Percentiles rank a stretch among this genome's conserved stretches.
phyloP scores from a whole-genome alignment of 2,113 vertebrate species.

The Brienomyrus longianalis region DNA sequence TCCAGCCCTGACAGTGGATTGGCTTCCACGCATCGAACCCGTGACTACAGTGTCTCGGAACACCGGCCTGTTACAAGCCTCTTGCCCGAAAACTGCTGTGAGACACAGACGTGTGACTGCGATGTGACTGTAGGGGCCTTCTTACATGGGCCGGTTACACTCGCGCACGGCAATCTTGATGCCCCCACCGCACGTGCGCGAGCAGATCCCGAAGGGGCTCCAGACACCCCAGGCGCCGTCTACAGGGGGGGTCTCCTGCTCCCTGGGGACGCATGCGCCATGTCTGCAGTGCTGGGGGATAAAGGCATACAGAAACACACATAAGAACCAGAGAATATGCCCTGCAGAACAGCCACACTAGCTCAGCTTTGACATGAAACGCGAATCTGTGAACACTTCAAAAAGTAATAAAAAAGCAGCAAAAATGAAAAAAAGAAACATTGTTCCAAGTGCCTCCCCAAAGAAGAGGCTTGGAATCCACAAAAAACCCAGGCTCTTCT shows the following conservation, averaged over 20 bases:
- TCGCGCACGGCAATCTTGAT: slow-evolving; percentile 86
- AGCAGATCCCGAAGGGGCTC: slow-evolving; percentile 92
- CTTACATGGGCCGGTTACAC: slow-evolving; percentile 94
- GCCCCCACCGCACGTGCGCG: slow-evolving; percentile 85
- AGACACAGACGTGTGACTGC: slow-evolving; percentile 5
- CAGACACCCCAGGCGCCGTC: slow-evolving; percentile 91
- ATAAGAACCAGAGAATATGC: background rate
- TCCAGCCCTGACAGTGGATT: background rate
- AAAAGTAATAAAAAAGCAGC: slow-evolving; percentile 30
- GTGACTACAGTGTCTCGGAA: background rate
- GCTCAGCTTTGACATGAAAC: slow-evolving; percentile 31
- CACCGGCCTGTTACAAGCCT: slow-evolving; percentile 18
- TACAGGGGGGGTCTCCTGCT: slow-evolving; percentile 63
- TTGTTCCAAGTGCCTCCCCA: background rate
- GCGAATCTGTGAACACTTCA: slow-evolving; percentile 45
- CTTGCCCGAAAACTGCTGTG: slow-evolving; percentile 44
- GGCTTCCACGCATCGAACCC: background rate
- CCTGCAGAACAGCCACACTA: slow-evolving; percentile 27
- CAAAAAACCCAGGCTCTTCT: slow-evolving; percentile 6
- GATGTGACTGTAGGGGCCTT: slow-evolving; percentile 39
- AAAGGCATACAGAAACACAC: background rate
- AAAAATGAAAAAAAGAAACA: background rate
- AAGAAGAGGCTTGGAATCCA: slow-evolving; percentile 25
- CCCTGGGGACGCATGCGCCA: slow-evolving; percentile 83
- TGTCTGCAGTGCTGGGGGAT: slow-evolving; percentile 83